phyloP scores from a whole-genome alignment of 2,113 vertebrate species.

The Malurus elegans region DNA sequence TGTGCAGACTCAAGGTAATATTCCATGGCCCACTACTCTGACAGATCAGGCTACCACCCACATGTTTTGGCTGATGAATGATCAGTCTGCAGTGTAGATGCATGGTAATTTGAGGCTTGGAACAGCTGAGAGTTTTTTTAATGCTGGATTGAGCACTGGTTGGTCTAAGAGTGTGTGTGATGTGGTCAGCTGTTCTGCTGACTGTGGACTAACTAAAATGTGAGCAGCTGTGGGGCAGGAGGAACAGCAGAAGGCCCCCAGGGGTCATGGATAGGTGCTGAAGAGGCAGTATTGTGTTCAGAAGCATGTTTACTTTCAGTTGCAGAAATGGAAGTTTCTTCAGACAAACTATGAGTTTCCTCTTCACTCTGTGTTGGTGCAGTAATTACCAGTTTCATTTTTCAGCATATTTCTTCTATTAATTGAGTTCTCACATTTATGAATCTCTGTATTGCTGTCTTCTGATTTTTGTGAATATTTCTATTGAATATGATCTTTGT shows the following conservation, averaged over 20 bases:
- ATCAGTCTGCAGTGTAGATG: neutral
- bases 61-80: neutral
- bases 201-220: neutral
- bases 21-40: neutral
- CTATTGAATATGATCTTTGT: neutral
- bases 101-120: neutral
- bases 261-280: neutral
- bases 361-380: neutral
- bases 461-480: neutral
- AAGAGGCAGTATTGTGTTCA: neutral
- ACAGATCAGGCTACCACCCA: neutral
- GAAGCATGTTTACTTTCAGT: neutral
- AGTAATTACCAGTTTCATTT: neutral
- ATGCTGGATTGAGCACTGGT: neutral
- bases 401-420: neutral
- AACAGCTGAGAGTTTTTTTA: neutral
- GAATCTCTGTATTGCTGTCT: neutral
- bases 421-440: neutral
- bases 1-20: neutral
- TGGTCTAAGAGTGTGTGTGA: neutral
- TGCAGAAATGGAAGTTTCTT: neutral
- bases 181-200: neutral
- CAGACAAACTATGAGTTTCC: neutral
- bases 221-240: neutral
- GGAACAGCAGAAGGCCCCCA: neutral